Percentiles rank a stretch among this genome's conserved stretches.
Conservation (phyloP, 2,797 vertebrate species). For the Staurois parvus region DNA sequence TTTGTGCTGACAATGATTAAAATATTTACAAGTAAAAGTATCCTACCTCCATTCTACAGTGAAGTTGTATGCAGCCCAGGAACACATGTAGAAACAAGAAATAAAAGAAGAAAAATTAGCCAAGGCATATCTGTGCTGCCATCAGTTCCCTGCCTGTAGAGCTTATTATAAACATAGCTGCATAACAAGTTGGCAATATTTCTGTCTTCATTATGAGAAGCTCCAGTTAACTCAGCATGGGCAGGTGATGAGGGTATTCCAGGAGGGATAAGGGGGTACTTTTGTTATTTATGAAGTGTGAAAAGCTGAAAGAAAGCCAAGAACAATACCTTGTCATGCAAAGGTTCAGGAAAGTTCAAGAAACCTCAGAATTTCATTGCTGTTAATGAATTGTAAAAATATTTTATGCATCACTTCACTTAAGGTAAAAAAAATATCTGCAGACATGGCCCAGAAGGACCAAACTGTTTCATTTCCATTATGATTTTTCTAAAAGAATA, state of each 20-base stretch:
- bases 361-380: neutral
- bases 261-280: neutral
- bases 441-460: neutral
- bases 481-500: neutral
- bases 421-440: neutral
- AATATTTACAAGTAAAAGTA: neutral
- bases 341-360: neutral
- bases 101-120: slow-evolving; percentile 59
- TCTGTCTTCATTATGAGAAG: neutral
- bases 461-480: neutral
- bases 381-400: neutral
- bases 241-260: slow-evolving; percentile 10
- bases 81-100: slow-evolving; percentile 69
- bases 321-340: neutral
- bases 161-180: neutral
- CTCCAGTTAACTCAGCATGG: slow-evolving; percentile 4
- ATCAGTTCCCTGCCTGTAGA: neutral
- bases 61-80: slow-evolving; percentile 73
- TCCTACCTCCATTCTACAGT: slow-evolving; percentile 95
- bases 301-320: slow-evolving; percentile 14
- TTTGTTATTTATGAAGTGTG: slow-evolving; percentile 34
- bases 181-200: neutral
- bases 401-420: neutral
- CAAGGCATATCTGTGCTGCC: neutral
- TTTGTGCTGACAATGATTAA: neutral